A percentile compares a stretch with the other conserved stretches of the same genome.
Conservation (phyloP, 2,888 invertebrate species). For the Acrobasis consociella region DNA sequence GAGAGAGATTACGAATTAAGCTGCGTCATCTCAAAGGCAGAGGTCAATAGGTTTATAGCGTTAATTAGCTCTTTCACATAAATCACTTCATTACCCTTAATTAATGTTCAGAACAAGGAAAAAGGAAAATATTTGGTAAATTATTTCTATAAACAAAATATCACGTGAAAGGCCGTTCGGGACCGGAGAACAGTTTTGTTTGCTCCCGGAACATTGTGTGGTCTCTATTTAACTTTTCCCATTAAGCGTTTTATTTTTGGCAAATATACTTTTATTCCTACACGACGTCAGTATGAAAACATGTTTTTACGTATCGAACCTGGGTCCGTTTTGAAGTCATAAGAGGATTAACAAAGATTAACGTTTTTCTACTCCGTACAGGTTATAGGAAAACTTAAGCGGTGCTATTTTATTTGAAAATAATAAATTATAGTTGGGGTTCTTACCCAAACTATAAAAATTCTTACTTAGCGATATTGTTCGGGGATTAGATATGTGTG, state of each 20-base stretch:
- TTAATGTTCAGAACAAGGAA: slow-evolving; percentile 5
- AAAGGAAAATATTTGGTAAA: neutral
- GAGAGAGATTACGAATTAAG: neutral
- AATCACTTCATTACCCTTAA: slow-evolving; percentile 13
- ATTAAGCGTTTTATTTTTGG: slow-evolving; percentile 39
- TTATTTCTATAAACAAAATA: slow-evolving; percentile 11
- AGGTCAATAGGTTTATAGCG: slow-evolving; percentile 11
- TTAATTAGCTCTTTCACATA: slow-evolving; percentile 14
- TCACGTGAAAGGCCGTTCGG: neutral
- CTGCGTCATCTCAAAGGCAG: slow-evolving; percentile 4
- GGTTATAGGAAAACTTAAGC: slow-evolving; percentile 1
- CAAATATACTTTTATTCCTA: slow-evolving; percentile 28
- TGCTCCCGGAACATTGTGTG: slow-evolving; percentile 33
- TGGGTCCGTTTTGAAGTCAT: slow-evolving; percentile 4
- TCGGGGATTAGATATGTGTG: too few relatives aligned
- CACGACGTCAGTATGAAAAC: slow-evolving; percentile 23
- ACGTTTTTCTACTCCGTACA: neutral
- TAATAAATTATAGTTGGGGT: neutral
- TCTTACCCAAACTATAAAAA: too few relatives aligned
- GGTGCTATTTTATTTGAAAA: neutral
- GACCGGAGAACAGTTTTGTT: slow-evolving; percentile 30
- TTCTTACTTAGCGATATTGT: too few relatives aligned
- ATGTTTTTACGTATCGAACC: slow-evolving; percentile 16
- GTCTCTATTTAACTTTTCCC: slow-evolving; percentile 44
- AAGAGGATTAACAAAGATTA: slow-evolving; percentile 15